Conservation (phyloP, 2,797 vertebrate species). For the Moxostoma hubbsi region DNA sequence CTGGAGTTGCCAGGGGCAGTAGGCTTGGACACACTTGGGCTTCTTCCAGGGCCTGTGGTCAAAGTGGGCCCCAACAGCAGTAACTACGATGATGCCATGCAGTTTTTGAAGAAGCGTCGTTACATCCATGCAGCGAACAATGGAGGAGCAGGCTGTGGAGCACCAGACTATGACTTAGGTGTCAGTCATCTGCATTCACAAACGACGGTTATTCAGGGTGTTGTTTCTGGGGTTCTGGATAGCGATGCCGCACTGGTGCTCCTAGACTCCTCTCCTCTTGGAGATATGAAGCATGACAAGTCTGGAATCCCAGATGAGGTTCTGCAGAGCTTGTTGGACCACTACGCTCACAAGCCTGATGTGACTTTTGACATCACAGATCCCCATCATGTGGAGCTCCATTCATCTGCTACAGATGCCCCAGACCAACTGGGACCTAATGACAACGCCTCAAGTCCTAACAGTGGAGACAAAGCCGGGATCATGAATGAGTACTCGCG, state of each 20-base stretch:
- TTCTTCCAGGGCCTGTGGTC: slow-evolving; percentile 83
- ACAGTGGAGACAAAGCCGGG: slow-evolving; percentile 86
- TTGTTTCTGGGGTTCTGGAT: slow-evolving; percentile 88
- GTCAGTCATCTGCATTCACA: slow-evolving; percentile 87
- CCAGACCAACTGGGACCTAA: slow-evolving; percentile 82
- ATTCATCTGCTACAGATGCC: slow-evolving; percentile 67
- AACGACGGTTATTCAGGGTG: slow-evolving; percentile 88
- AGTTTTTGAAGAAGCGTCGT: slow-evolving; percentile 97
- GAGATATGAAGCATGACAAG: slow-evolving; percentile 90
- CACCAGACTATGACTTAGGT: slow-evolving; percentile 81
- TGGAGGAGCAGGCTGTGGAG: slow-evolving; percentile 33
- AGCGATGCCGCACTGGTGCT: slow-evolving; percentile 82
- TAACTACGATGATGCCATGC: slow-evolving; percentile 98
- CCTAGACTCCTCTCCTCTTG: slow-evolving; percentile 83
- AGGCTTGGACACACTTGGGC: slow-evolving; percentile 81
- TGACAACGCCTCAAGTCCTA: slow-evolving; percentile 78
- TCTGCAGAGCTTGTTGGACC: slow-evolving; percentile 95
- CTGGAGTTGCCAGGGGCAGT: slow-evolving; percentile 76
- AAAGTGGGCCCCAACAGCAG: slow-evolving; percentile 85
- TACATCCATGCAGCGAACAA: slow-evolving; percentile 90
- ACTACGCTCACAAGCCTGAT: slow-evolving; percentile 91
- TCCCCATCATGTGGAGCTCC: slow-evolving; percentile 87
- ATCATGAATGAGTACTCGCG: slow-evolving; percentile 98
- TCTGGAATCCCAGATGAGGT: slow-evolving; percentile 96
- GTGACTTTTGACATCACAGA: slow-evolving; percentile 62